phyloP scores from a whole-genome alignment of 1,140 invertebrate genomes.

The Zophobas atratus region DNA sequence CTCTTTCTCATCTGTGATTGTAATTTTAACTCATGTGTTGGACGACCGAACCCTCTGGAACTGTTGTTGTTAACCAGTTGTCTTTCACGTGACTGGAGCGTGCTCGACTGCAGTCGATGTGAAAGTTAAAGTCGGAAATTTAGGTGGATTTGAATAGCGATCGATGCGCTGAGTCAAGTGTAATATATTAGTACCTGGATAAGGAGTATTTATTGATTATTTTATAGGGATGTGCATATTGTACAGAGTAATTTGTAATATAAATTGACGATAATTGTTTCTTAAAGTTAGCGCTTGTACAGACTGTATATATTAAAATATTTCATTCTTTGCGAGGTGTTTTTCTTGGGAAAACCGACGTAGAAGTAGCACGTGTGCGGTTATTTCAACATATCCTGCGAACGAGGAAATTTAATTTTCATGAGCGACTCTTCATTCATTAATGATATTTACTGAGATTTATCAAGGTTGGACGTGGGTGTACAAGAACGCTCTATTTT shows the following conservation, averaged over 20 bases:
- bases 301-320: slow-evolving; percentile 64
- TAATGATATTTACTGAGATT: too few relatives aligned
- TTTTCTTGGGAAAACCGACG: too few relatives aligned
- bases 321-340: slow-evolving; percentile 55
- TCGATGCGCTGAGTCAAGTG: slow-evolving; percentile 57
- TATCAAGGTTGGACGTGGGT: too few relatives aligned
- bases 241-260: slow-evolving; percentile 59
- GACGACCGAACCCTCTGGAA: background rate
- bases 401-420: too few relatives aligned
- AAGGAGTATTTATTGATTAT: slow-evolving; percentile 64
- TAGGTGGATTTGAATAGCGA: slow-evolving; percentile 35
- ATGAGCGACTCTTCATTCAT: too few relatives aligned
- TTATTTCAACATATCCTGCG: too few relatives aligned
- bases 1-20: slow-evolving; percentile 63
- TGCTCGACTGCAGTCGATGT: slow-evolving; percentile 44
- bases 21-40: slow-evolving; percentile 61
- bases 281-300: slow-evolving; percentile 62
- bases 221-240: slow-evolving; percentile 60
- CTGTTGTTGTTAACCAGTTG: slow-evolving; percentile 26
- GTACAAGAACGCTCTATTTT: too few relatives aligned
- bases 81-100: slow-evolving; percentile 46
- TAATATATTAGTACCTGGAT: slow-evolving; percentile 65
- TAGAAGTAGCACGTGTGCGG: too few relatives aligned
- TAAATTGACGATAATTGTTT: slow-evolving; percentile 51
- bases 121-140: slow-evolving; percentile 45